Conservation (phyloP, 2,113 vertebrate species). For the Ceuthmochares aereus region DNA sequence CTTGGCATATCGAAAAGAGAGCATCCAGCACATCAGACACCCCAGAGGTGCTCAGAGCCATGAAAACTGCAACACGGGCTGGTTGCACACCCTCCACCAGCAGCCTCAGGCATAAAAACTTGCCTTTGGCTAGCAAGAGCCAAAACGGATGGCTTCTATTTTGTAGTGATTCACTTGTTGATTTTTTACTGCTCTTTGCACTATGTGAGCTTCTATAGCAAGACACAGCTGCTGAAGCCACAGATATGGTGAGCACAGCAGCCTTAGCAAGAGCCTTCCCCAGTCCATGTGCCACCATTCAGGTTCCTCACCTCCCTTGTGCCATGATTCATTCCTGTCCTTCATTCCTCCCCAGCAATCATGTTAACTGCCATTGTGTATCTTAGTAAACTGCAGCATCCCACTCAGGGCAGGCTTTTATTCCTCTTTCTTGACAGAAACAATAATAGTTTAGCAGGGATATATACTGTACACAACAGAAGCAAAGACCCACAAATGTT, state of each 20-base stretch:
- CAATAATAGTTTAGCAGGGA: neutral
- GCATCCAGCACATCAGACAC: neutral
- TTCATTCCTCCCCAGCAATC: neutral
- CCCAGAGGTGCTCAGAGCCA: neutral
- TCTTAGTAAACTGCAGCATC: neutral
- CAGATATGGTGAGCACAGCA: neutral
- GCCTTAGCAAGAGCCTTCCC: neutral
- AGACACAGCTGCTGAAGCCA: accelerated
- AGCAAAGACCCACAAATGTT: neutral
- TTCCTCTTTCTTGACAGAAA: neutral
- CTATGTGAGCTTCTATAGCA: neutral
- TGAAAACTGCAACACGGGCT: neutral
- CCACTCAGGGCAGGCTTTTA: neutral
- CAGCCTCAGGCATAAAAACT: neutral
- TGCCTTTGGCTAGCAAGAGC: neutral
- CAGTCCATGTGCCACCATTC: neutral
- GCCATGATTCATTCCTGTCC: neutral
- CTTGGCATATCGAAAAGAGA: neutral
- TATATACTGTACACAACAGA: neutral
- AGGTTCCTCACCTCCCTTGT: neutral
- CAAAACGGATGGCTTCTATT: neutral
- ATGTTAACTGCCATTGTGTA: neutral
- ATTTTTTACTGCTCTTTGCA: neutral
- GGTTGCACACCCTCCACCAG: neutral
- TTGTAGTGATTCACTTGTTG: neutral